These are phyloP conservation scores for Eulithis testata DNA, from an alignment of 2,888 invertebrate genomes.

Conservation along the genomic window DNA sequence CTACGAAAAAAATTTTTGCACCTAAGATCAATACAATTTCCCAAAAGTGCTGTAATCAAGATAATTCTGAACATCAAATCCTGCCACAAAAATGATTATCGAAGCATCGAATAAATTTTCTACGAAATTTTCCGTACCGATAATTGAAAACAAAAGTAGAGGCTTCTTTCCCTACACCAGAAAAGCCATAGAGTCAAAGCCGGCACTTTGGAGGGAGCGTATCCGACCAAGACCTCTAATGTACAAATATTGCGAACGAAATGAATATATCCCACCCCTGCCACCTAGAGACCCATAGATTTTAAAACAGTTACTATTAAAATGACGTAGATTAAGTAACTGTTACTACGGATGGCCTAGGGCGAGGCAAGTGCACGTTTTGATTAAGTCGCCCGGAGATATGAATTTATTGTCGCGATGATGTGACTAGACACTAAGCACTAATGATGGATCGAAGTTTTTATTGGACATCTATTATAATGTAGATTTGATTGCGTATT, in stretches of 20 bases:
- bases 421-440: constrained; percentile 58
- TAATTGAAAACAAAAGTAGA: constrained; percentile 48
- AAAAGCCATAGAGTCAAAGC: constrained; percentile 70
- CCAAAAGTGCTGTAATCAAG: too few species aligned
- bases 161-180: constrained; percentile 53
- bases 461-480: constrained; percentile 51
- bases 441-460: constrained; percentile 57
- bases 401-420: constrained; percentile 71
- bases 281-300: constrained; percentile 26
- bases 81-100: too few species aligned
- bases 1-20: too few species aligned
- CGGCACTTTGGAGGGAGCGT: constrained; percentile 66
- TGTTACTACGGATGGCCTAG: constrained; percentile 37
- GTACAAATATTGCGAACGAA: constrained; percentile 84
- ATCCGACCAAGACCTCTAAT: constrained; percentile 83
- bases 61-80: too few species aligned
- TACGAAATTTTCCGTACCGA: too few species aligned
- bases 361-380: constrained; percentile 68
- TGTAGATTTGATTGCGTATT: constrained; percentile 18
- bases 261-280: constrained; percentile 78
- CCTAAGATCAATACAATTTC: too few species aligned
- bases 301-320: constrained; percentile 24
- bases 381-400: constrained; percentile 76
- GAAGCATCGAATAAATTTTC: too few species aligned
- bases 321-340: constrained; percentile 30